These are phyloP conservation scores for Eugnorisma glareosa DNA, from an alignment of 2,888 invertebrate genomes.

Conservation along the genomic window DNA sequence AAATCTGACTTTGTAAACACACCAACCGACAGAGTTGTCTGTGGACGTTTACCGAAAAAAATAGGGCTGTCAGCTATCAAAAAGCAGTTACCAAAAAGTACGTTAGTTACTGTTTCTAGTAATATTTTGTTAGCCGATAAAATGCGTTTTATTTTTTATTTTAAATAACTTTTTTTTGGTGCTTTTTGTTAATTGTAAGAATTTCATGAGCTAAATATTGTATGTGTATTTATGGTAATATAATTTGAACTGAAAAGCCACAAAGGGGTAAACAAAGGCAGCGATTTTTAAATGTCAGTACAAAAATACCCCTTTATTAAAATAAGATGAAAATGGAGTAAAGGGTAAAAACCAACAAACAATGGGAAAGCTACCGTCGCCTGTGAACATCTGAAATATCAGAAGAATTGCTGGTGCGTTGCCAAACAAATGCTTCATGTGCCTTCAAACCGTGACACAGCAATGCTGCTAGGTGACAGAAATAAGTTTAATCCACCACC, in stretches of 20 bases:
- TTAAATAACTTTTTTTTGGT: no score
- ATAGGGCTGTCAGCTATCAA: slow-evolving; percentile 51
- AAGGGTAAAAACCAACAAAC: no score
- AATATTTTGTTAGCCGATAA: background rate
- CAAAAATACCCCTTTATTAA: no score
- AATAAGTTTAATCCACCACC: no score
- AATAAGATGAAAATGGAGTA: no score
- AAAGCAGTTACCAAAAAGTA: no score
- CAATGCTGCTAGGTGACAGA: no score
- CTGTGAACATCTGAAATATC: no score
- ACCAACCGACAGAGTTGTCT: slow-evolving; percentile 61
- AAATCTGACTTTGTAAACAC: slow-evolving; percentile 69
- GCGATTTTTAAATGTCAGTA: no score
- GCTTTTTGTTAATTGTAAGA: background rate
- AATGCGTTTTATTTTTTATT: background rate
- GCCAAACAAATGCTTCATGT: no score
- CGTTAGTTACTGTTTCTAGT: background rate
- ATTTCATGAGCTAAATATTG: background rate
- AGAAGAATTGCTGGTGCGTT: no score
- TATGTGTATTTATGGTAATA: background rate
- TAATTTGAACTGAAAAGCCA: background rate
- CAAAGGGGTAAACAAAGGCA: background rate
- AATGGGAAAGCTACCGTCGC: background rate
- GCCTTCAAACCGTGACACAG: no score
- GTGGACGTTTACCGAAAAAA: slow-evolving; percentile 56